Conservation (phyloP, 2,797 vertebrate species). For the Coccyzus lansbergi region DNA sequence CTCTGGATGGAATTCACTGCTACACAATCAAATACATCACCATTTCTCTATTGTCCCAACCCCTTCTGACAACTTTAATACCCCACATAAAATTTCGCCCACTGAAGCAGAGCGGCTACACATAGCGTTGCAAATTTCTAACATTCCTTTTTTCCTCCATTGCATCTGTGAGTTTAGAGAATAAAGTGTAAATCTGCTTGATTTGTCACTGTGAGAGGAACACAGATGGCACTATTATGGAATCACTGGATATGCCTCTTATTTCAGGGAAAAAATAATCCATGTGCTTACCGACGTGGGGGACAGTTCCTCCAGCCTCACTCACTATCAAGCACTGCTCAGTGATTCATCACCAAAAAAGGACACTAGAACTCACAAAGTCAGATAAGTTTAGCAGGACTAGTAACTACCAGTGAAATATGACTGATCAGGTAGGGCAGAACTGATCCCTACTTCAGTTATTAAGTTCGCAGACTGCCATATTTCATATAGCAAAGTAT, state of each 20-base stretch:
- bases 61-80: slow-evolving; percentile 36
- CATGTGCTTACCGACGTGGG: background rate
- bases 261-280: background rate
- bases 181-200: background rate
- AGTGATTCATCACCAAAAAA: background rate
- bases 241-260: background rate
- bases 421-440: background rate
- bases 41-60: background rate
- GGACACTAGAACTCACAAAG: background rate
- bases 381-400: background rate
- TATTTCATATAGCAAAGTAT: background rate
- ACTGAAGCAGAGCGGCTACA: slow-evolving; percentile 56
- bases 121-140: slow-evolving; percentile 58
- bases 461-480: background rate
- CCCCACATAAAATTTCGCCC: slow-evolving; percentile 43
- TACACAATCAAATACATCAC: background rate
- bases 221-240: background rate
- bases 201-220: background rate
- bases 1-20: background rate
- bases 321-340: background rate
- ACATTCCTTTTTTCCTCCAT: background rate
- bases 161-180: background rate
- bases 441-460: background rate
- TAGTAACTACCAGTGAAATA: background rate
- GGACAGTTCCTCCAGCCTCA: background rate